Conservation (phyloP, 2,888 invertebrate genomes). For the Andrena bicolor region DNA sequence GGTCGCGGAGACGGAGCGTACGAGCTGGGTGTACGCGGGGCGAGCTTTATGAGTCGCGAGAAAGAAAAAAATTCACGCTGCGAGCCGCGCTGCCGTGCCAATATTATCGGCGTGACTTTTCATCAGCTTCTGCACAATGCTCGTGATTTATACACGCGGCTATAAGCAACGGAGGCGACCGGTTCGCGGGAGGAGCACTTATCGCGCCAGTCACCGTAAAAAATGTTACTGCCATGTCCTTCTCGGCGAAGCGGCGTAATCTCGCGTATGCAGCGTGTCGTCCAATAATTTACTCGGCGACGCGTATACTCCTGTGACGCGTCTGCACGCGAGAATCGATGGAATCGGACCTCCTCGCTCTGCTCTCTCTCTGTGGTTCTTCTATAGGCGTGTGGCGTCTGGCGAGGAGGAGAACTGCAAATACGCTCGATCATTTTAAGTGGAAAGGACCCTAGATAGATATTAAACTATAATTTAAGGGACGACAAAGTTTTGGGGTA, state of each 20-base stretch:
- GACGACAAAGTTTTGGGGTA: conserved; percentile 12
- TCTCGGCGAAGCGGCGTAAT: conserved; percentile 15
- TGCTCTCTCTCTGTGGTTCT: conserved; percentile 24
- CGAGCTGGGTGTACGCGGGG: background rate
- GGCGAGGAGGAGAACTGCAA: background rate
- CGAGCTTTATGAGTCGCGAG: background rate
- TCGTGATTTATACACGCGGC: conserved; percentile 48
- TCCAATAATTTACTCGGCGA: conserved; percentile 39
- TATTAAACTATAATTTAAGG: conserved; percentile 47
- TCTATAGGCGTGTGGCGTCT: background rate
- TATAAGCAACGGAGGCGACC: conserved; percentile 43
- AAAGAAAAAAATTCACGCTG: conserved; percentile 37
- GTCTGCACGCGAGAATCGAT: conserved; percentile 36
- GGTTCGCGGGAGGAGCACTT: conserved; percentile 28
- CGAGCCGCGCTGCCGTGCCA: conserved; percentile 26
- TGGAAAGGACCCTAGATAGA: too few species aligned
- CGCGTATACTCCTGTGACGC: conserved; percentile 13
- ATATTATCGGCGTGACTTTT: conserved; percentile 59
- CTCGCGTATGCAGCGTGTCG: conserved; percentile 24
- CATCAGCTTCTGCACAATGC: conserved; percentile 50
- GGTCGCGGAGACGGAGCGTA: background rate
- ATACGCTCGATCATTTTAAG: too few species aligned
- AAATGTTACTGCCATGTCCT: conserved; percentile 42
- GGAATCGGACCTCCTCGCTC: conserved; percentile 11
- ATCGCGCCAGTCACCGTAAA: conserved; percentile 44